Evolutionary conservation across 2,113 vertebrate genomes (phyloP), one percentile per base, ranked within the genome.

Genomic region (Phrynosoma blainvillii): DNA sequence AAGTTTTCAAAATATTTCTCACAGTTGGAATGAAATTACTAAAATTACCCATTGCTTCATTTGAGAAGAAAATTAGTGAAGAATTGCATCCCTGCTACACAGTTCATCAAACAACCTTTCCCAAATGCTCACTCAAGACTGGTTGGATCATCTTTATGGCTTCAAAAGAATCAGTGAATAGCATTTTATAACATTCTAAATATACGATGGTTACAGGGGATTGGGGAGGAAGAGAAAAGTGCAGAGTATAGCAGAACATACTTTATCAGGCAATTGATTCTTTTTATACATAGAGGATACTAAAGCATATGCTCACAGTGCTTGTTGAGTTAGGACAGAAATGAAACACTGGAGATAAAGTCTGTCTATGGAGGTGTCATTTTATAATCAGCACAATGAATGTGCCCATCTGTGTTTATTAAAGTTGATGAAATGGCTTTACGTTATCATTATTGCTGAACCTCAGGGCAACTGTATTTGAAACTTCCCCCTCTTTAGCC

Each of bases 331-430:
- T 75, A 90, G 85, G 86, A 81, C 65, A 91, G 79, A 93, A 42
- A 84, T 11, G 84, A 71, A 86, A 42, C 32, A 70, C 21, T 70
- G 21, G 82, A 90, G 36, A 83, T 12, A 54, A 36, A 85, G 18
- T 66, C 71, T 85, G 14, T 76, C 84, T 84, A 85, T 9, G 14
- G 79, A 86, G 68, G 0, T 89, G 62, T 42, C 5, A 27, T 90
- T 92, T 91, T 84, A 83, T 79, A 93, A 94, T 88, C 76, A 74
- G 78, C 77, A 1, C 77, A 74, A 0, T 92, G 81, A 92, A 73
- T 82, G 13, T 92, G n/a, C 54, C 27, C 25, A 18, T 2, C 74
- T 79, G 1, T 87, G 77, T 56, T 89, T 89, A 73, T 85, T 87
- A 85, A 89, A 90, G 89, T 56, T 90, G 81, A 85, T 86, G 87